Percentiles rank a stretch among this genome's conserved stretches.
phyloP scores from a whole-genome alignment of 1,140 invertebrate species.

The Thalassaphorura encarpata region DNA sequence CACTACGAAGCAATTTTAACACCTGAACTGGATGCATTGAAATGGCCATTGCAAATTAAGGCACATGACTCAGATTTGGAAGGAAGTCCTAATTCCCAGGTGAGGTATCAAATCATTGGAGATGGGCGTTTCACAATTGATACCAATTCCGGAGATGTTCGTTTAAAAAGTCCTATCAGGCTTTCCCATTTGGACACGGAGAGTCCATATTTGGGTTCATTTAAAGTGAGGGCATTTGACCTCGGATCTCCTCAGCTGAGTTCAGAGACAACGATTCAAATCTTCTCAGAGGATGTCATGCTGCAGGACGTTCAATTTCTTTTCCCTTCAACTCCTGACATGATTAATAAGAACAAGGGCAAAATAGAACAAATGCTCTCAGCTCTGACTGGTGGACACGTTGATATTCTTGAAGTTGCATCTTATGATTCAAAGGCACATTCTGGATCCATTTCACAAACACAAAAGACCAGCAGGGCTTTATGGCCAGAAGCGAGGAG shows the following conservation, averaged over 20 bases:
- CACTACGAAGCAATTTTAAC: constrained; percentile 26
- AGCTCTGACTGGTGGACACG: constrained; percentile 21
- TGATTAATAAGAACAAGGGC: constrained; percentile 17
- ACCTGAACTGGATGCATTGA: constrained; percentile 19
- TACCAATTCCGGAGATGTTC: constrained; percentile 15
- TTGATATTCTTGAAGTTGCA: constrained; percentile 6
- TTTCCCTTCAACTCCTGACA: constrained; percentile 15
- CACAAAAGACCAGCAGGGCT: background rate
- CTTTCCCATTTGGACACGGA: constrained; percentile 5
- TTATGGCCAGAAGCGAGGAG: background rate
- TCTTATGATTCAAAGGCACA: background rate
- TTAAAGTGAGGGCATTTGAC: constrained; percentile 24
- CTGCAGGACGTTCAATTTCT: constrained; percentile 25
- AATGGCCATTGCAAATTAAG: constrained; percentile 20
- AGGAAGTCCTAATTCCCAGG: constrained; percentile 23
- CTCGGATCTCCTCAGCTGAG: constrained; percentile 20
- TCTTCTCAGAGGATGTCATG: constrained; percentile 29
- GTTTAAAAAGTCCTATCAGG: constrained; percentile 10
- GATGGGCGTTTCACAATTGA: constrained; percentile 16
- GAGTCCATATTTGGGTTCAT: constrained; percentile 18
- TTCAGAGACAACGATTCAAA: constrained; percentile 20
- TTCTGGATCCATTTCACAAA: background rate
- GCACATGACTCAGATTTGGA: constrained; percentile 21
- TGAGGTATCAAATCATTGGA: constrained; percentile 23
- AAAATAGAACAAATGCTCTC: constrained; percentile 27